Evolutionary conservation across 2,797 vertebrate species (phyloP).

Genomic region (Naso thynnoides): DNA sequence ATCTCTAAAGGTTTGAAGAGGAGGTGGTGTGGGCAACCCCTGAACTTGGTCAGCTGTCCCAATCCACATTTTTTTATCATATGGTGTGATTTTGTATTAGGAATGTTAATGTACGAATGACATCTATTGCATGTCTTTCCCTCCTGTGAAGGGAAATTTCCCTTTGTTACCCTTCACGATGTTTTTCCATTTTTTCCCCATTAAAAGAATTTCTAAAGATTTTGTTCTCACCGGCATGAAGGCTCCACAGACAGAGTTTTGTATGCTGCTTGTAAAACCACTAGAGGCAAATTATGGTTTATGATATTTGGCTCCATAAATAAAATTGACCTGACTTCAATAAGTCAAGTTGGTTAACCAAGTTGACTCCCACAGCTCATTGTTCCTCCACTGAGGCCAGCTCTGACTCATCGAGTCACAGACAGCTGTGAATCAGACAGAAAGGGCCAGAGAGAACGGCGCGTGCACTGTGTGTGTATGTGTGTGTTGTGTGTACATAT

Average conservation of each 20-base stretch:
- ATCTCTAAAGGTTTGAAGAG: not conserved
- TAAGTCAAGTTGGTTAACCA: slow-evolving; percentile 7
- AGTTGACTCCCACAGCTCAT: slow-evolving; percentile 25
- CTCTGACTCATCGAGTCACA: slow-evolving; percentile 68
- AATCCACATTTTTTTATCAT: too few relatives aligned
- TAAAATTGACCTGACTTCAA: not conserved
- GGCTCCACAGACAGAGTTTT: not conserved
- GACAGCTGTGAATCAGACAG: slow-evolving; percentile 56
- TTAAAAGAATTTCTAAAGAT: too few relatives aligned
- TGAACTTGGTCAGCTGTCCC: not conserved
- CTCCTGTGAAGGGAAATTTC: not conserved
- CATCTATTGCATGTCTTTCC: too few relatives aligned
- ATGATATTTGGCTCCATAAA: not conserved
- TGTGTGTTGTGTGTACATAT: slow-evolving; percentile 18
- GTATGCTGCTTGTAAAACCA: not conserved
- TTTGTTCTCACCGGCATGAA: too few relatives aligned
- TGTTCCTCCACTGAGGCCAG: slow-evolving; percentile 43
- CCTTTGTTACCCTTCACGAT: not conserved
- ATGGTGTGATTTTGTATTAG: not conserved
- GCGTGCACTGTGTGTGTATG: slow-evolving; percentile 1
- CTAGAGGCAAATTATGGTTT: not conserved
- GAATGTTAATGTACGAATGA: not conserved
- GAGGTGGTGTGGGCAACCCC: not conserved
- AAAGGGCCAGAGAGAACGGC: slow-evolving; percentile 55
- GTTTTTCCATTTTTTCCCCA: not conserved